phyloP scores from a whole-genome alignment of 2,797 vertebrate genomes.

The Sebastes melanostomus region DNA sequence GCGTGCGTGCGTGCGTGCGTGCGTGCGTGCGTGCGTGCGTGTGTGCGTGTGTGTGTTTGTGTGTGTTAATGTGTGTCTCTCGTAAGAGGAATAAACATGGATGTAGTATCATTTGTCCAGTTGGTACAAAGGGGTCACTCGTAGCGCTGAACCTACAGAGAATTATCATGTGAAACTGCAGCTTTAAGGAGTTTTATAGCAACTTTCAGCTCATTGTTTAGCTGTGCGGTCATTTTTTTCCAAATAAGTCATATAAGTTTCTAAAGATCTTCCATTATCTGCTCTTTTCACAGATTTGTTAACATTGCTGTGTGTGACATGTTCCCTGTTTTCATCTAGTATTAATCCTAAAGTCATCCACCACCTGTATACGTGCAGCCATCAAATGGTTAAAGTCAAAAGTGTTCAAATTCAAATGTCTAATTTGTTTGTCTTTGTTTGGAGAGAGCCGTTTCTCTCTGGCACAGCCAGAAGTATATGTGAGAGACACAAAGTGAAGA shows the following conservation, averaged over 20 bases:
- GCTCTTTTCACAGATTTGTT: neutral
- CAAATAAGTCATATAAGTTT: no score
- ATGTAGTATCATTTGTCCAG: neutral
- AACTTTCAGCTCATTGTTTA: neutral
- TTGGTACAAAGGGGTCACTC: neutral
- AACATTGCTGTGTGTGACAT: neutral
- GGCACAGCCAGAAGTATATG: slow-evolving; percentile 48
- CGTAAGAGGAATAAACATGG: neutral
- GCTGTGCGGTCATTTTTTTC: neutral
- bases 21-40: slow-evolving; percentile 1
- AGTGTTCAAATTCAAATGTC: slow-evolving; percentile 81
- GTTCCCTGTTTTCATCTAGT: neutral
- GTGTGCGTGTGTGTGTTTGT: slow-evolving; percentile 25
- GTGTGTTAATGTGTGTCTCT: slow-evolving; percentile 20
- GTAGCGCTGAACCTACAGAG: neutral
- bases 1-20: no score
- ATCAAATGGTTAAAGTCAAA: slow-evolving; percentile 57
- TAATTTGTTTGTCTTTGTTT: slow-evolving; percentile 84
- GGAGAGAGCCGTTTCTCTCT: slow-evolving; percentile 77
- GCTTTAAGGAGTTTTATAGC: neutral
- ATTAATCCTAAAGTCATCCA: neutral
- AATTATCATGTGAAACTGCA: neutral
- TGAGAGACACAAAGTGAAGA: slow-evolving; percentile 59
- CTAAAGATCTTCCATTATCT: neutral
- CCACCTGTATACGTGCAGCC: slow-evolving; percentile 30